These are phyloP conservation scores for Watsonalla binaria DNA, from an alignment of 2,888 invertebrate genomes.

Conservation along the genomic window DNA sequence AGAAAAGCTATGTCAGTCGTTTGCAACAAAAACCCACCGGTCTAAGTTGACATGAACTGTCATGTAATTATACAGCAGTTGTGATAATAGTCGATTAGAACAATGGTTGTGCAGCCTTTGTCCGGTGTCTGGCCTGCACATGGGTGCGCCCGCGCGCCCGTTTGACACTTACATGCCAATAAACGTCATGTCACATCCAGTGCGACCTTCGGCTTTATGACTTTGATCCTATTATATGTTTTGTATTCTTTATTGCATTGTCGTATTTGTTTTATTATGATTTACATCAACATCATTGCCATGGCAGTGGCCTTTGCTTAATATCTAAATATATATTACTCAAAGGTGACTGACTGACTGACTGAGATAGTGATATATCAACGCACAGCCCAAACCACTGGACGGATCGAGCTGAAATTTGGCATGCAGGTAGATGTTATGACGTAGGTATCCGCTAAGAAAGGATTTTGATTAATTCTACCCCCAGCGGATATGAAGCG, in stretches of 20 bases:
- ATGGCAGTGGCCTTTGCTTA: too few species aligned
- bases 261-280: too few species aligned
- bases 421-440: too few species aligned
- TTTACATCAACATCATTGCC: too few species aligned
- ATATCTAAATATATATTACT: too few species aligned
- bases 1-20: not conserved
- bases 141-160: conserved; percentile 6
- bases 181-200: conserved; percentile 10
- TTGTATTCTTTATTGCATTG: not conserved
- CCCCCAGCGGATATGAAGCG: too few species aligned
- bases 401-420: too few species aligned
- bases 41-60: not conserved
- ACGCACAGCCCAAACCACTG: too few species aligned
- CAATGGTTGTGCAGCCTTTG: conserved; percentile 6
- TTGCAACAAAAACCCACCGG: not conserved
- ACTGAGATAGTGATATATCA: too few species aligned
- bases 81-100: conserved; percentile 4
- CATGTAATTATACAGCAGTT: conserved; percentile 4
- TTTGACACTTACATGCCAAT: conserved; percentile 21
- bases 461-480: too few species aligned
- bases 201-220: conserved; percentile 11
- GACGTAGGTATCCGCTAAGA: too few species aligned
- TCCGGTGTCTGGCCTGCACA: conserved; percentile 1
- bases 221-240: conserved; percentile 5
- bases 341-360: too few species aligned